A percentile compares a stretch with the other conserved stretches of the same genome.
Conservation (phyloP, 2,888 invertebrate genomes). For the Taphrorychus bicolor region DNA sequence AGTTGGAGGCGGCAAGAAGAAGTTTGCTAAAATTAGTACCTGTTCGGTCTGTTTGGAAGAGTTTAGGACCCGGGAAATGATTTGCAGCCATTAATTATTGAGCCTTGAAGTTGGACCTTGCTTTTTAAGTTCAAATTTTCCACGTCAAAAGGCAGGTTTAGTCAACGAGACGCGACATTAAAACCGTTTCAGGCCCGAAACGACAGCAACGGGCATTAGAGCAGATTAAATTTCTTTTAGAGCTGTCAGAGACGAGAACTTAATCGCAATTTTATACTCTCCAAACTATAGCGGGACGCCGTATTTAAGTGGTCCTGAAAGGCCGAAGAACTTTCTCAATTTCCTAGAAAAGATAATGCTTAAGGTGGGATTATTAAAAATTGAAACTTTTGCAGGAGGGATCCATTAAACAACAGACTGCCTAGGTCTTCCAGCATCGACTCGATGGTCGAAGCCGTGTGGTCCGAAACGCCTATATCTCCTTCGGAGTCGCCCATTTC, state of each 20-base stretch:
- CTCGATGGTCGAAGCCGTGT: slow-evolving; percentile 76
- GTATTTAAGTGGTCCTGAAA: too few species aligned
- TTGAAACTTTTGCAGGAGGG: slow-evolving; percentile 59
- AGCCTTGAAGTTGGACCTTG: background rate
- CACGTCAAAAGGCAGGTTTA: background rate
- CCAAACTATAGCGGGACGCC: too few species aligned
- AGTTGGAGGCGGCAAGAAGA: background rate
- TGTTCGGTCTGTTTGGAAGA: background rate
- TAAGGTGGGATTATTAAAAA: background rate
- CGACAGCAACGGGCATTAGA: background rate
- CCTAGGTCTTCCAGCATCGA: slow-evolving; percentile 84
- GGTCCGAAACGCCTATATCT: slow-evolving; percentile 60
- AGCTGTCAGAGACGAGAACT: background rate
- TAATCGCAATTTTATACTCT: slow-evolving; percentile 1
- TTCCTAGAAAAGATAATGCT: too few species aligned
- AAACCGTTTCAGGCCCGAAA: background rate
- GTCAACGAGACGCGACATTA: background rate
- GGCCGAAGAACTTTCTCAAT: too few species aligned
- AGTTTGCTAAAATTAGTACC: background rate
- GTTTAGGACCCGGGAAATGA: too few species aligned
- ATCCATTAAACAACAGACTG: slow-evolving; percentile 60
- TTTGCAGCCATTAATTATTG: background rate
- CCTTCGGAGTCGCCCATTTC: slow-evolving; percentile 45
- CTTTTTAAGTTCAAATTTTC: background rate
- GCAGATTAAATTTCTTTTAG: slow-evolving; percentile 6